These are phyloP conservation scores for Volucella inanis DNA, from an alignment of 2,888 invertebrate species.

Conservation along the genomic window DNA sequence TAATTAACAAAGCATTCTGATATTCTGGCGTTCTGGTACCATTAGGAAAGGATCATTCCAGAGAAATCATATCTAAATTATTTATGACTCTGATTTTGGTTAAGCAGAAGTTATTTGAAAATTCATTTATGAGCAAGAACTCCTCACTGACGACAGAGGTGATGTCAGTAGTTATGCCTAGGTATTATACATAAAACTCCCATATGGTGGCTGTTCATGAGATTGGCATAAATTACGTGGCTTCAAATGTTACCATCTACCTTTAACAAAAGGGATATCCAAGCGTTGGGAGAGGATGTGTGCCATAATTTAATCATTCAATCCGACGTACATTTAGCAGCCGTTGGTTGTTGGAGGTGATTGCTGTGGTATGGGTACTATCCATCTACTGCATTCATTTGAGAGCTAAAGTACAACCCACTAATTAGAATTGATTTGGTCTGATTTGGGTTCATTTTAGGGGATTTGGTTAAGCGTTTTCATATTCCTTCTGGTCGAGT, in stretches of 20 bases:
- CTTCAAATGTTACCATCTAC: not conserved
- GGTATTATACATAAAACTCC: no score
- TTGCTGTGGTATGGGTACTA: no score
- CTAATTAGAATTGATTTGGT: no score
- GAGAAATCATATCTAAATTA: conserved; percentile 12
- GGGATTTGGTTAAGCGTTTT: conserved; percentile 18
- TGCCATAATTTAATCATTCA: conserved; percentile 33
- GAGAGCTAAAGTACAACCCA: not conserved
- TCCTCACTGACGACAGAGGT: not conserved
- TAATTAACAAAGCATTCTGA: conserved; percentile 11
- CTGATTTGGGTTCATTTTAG: no score
- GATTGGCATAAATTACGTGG: conserved; percentile 40
- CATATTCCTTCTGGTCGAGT: not conserved
- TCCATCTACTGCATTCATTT: conserved; percentile 5
- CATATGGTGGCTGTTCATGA: conserved; percentile 13
- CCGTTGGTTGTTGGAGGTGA: no score
- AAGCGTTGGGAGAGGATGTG: not conserved
- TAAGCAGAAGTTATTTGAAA: conserved; percentile 20
- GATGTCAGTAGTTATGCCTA: no score
- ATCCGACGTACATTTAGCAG: conserved; percentile 4
- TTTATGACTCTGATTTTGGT: conserved; percentile 33
- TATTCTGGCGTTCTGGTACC: not conserved
- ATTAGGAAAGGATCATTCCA: not conserved
- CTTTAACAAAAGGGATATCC: conserved; percentile 5
- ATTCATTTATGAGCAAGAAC: conserved; percentile 16